Evolutionary conservation across 2,888 invertebrate genomes (phyloP), one percentile per base, ranked within the genome.

Genomic region (Leptarthrus brevirostris): DNA sequence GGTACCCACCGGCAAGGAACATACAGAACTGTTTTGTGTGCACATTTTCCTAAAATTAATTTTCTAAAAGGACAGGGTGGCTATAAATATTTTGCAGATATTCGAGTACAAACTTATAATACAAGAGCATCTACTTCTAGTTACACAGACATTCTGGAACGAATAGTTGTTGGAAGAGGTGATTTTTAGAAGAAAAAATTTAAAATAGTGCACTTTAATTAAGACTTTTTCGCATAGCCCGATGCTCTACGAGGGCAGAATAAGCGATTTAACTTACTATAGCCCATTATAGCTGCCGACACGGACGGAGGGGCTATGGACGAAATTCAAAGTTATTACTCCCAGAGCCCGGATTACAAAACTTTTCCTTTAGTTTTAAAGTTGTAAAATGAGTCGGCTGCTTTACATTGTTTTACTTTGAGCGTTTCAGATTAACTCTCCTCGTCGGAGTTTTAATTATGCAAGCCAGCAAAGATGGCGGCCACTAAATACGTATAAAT

Each of bases 31-130:
- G 12, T 40, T 40, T 40, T 40, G 12, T 20, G 36, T 58, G 58
- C 16, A 58, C 34, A 58, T 58, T 58, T 58, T 58, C 16, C 18
- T 18, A 56, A 58, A 58, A 36, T 58, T 34, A 36, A 36, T 18
- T 36, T 36, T n/a, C 18, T 36, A 36, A 12, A 34, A 34, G 56
- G 56, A 30, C 6, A 40, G 12, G n/a, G 3, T 0, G 12, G n/a
- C 40, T 12, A 40, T 40, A 40, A 40, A 40, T n/a, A n/a, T 40
- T 12, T 40, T 40, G 12, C 8, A 40, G n/a, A n/a, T n/a, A n/a
- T n/a, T n/a, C n/a, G n/a, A n/a, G n/a, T n/a, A n/a, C n/a, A n/a
- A n/a, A n/a, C n/a, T n/a, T 40, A 12, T 40, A 40, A 30, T 30
- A 30, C 3, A 8, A 30, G 30, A 30, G 30, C 40, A 12, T 12